Evolutionary conservation across 2,797 vertebrate genomes (phyloP), one percentile per base, ranked within the genome.

Genomic region (Acrossocheilus fasciatus): DNA sequence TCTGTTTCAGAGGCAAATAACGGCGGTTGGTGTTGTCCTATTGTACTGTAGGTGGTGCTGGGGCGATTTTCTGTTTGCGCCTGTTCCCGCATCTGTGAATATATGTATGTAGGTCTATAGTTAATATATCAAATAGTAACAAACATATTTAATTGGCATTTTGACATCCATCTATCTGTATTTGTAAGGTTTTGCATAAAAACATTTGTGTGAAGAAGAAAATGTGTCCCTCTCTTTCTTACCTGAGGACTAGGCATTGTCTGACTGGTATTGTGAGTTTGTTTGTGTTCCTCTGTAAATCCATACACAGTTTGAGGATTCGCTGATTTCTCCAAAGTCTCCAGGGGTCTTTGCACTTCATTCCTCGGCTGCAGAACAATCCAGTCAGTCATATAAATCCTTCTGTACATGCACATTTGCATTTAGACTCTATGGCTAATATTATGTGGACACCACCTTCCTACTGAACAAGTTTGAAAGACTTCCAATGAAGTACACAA

Each of bases 1-100:
- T 79, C 36, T 43, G 52, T n/a, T 62, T 78, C 12, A 41, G 14
- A n/a, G 6, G 12, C 3, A n/a, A 14, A 4, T 43, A 6, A n/a
- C 18, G 76, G n/a, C 17, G 9, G 43, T 30, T 43, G 76, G 20
- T 10, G 20, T 62, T 43, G 20, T 15, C 36, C 76, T 43, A 62
- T 26, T 59, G 36, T 43, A 18, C 76, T 41, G 76, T 79, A 79
- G 54, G 23, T 59, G 76, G 76, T 79, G 20, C 23, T 39, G 76
- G 23, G 52, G 1, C 0, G 74, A 14, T 77, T 79, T 62, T 62
- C 54, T 26, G 18, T 59, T 18, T 39, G 7, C 1, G 4, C 4
- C 23, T 4, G 18, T 59, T 9, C 0, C 75, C 1, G 52, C n/a
- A 41, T 59, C 34, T 78, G 76, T 39, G 7, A 59, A 43, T 39